Conservation (phyloP, 2,888 invertebrate species). For the Platycheirus albimanus region DNA sequence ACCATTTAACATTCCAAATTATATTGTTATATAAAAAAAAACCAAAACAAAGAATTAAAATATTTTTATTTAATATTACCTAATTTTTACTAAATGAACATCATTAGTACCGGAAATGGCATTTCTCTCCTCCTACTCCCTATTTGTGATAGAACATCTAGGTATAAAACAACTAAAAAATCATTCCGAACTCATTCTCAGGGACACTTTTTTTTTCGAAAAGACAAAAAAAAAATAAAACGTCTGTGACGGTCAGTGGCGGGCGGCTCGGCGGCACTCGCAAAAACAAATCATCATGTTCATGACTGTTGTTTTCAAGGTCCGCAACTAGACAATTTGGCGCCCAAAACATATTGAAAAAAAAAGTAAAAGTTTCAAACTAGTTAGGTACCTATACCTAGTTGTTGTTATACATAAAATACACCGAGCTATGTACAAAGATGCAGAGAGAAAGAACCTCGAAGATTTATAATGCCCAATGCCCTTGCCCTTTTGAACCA, state of each 20-base stretch:
- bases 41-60: slow-evolving; percentile 7
- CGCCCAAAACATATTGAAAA: no score
- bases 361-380: no score
- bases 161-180: no score
- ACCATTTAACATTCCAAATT: no score
- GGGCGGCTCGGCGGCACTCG: no score
- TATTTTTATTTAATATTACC: background rate
- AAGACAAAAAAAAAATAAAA: slow-evolving; percentile 1
- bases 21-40: background rate
- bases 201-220: background rate
- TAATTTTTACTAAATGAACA: slow-evolving; percentile 5
- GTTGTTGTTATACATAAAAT: no score
- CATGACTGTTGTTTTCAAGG: slow-evolving; percentile 45
- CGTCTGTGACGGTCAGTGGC: background rate
- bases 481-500: slow-evolving; percentile 18
- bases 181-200: background rate
- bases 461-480: no score
- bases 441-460: background rate
- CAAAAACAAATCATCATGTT: slow-evolving; percentile 9
- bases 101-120: slow-evolving; percentile 49
- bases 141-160: background rate
- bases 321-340: slow-evolving; percentile 60
- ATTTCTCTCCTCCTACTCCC: slow-evolving; percentile 39
- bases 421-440: background rate
- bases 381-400: no score